These are phyloP conservation scores for Lampris megalopsis DNA, from an alignment of 2,113 vertebrate species.

Conservation along the genomic window DNA sequence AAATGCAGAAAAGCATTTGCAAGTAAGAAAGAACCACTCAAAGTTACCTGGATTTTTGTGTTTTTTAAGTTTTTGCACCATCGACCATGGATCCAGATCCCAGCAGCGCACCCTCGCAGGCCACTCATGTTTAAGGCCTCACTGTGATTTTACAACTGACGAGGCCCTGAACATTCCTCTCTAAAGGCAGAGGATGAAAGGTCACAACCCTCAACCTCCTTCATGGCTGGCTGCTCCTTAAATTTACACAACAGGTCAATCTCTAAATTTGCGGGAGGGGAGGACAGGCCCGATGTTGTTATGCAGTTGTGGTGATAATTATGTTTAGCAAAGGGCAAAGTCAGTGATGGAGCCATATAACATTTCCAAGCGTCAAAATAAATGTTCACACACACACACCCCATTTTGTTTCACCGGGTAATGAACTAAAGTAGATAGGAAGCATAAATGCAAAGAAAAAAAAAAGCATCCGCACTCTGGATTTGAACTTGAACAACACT, in stretches of 20 bases:
- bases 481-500: too few species aligned
- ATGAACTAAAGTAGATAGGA: too few species aligned
- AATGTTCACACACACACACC: too few species aligned
- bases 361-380: background rate
- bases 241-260: conserved; percentile 40
- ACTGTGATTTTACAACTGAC: conserved; percentile 42
- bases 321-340: background rate
- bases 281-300: background rate
- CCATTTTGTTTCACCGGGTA: too few species aligned
- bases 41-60: too few species aligned
- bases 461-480: too few species aligned
- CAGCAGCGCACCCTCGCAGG: background rate
- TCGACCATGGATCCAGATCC: background rate
- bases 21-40: too few species aligned
- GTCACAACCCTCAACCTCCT: conserved; percentile 32
- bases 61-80: too few species aligned
- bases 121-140: conserved; percentile 18
- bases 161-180: conserved; percentile 35
- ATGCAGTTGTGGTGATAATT: background rate
- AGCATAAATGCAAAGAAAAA: too few species aligned
- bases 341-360: background rate
- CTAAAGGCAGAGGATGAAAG: conserved; percentile 17
- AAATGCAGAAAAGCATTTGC: too few species aligned
- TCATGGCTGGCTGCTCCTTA: conserved; percentile 31
- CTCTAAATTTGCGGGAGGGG: conserved; percentile 1